phyloP scores from a whole-genome alignment of 2,113 vertebrate genomes.

The Poeciliopsis turrubarensis region DNA sequence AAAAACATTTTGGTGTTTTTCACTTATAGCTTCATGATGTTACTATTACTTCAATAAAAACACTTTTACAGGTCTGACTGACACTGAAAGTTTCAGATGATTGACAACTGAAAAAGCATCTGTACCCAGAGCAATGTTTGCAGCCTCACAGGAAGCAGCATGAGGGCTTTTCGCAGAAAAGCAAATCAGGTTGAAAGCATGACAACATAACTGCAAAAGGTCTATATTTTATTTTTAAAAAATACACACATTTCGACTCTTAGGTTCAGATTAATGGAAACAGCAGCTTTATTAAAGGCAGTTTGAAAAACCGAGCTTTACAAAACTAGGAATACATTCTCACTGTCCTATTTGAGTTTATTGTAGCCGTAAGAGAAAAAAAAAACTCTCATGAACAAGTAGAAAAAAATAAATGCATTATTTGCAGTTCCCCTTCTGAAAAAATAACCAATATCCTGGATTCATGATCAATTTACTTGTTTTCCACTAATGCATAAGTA shows the following conservation, averaged over 20 bases:
- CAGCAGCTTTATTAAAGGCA: conserved; percentile 25
- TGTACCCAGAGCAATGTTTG: not conserved
- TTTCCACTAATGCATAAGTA: not conserved
- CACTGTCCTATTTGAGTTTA: not conserved
- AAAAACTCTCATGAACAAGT: not conserved
- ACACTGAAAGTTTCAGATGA: not conserved
- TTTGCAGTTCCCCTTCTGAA: conserved; percentile 1
- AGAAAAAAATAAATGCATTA: not conserved
- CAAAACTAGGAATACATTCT: not conserved
- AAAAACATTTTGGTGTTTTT: not conserved
- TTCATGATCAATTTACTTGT: not conserved
- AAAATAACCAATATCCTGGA: not conserved
- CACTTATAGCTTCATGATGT: not conserved
- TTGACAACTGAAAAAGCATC: not conserved
- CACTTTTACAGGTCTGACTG: not conserved
- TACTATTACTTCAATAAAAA: not conserved
- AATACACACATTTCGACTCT: not conserved
- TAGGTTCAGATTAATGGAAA: not conserved
- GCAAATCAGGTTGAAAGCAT: not conserved
- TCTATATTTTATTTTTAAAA: not conserved
- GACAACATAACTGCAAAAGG: not conserved
- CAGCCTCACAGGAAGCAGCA: not conserved
- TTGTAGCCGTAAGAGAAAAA: not conserved
- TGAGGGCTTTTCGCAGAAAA: not conserved
- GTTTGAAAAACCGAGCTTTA: conserved; percentile 3